phyloP scores from a whole-genome alignment of 2,888 invertebrate genomes.

The Catocala nupta region DNA sequence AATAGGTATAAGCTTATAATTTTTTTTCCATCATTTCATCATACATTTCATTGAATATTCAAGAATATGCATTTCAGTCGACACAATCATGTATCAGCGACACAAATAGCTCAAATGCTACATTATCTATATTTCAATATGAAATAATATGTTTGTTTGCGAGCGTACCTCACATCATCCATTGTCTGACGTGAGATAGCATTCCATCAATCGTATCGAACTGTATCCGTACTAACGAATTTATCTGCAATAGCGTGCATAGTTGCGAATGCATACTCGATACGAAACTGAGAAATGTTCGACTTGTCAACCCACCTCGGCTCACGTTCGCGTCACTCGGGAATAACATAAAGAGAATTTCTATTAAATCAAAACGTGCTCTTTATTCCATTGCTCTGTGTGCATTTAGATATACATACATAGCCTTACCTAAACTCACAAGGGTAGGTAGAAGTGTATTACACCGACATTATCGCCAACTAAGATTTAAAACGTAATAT shows the following conservation, averaged over 20 bases:
- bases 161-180: not conserved
- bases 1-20: too few species aligned
- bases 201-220: constrained; percentile 16
- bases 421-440: too few species aligned
- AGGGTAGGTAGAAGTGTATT: too few species aligned
- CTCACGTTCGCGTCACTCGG: constrained; percentile 17
- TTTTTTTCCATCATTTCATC: too few species aligned
- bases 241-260: constrained; percentile 41
- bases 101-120: too few species aligned
- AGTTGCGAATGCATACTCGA: constrained; percentile 47
- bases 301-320: constrained; percentile 32
- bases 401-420: too few species aligned
- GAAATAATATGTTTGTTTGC: not conserved
- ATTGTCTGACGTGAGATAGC: constrained; percentile 3
- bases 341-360: constrained; percentile 15
- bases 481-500: too few species aligned
- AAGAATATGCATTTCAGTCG: too few species aligned
- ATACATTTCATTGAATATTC: too few species aligned
- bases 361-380: constrained; percentile 23
- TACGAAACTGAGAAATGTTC: constrained; percentile 51
- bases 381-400: constrained; percentile 5
- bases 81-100: too few species aligned
- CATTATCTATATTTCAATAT: too few species aligned
- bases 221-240: constrained; percentile 48
- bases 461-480: too few species aligned